phyloP scores from a whole-genome alignment of 2,113 vertebrate genomes.

The Syngnathoides biaculeatus region DNA sequence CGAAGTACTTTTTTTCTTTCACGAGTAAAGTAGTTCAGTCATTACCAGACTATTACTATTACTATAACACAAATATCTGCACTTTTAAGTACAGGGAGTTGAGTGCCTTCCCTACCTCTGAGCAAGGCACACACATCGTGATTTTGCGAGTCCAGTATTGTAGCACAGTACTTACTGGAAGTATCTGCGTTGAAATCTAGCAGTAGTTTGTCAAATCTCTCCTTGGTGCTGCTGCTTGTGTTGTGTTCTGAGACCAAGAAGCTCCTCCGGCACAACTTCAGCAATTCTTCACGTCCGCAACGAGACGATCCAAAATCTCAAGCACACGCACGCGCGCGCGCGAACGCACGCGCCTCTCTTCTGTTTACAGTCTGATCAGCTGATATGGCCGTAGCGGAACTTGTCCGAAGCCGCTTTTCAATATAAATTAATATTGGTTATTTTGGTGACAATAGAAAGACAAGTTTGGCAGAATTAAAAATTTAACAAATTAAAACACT shows the following conservation, averaged over 20 bases:
- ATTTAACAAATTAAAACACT: neutral
- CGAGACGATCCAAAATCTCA: too few species aligned
- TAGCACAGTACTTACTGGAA: neutral
- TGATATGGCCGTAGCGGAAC: constrained; percentile 46
- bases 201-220: neutral
- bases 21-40: neutral
- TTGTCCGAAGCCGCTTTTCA: constrained; percentile 15
- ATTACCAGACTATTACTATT: neutral
- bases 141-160: neutral
- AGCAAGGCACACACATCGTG: neutral
- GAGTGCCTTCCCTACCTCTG: neutral
- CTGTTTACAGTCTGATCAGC: constrained; percentile 64
- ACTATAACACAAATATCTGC: neutral
- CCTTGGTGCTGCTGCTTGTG: neutral
- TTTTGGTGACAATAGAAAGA: neutral
- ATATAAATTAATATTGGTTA: constrained; percentile 29
- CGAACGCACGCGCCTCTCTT: constrained; percentile 7
- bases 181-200: neutral
- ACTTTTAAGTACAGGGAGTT: neutral
- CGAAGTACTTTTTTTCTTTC: neutral
- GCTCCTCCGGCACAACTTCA: neutral
- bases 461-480: neutral
- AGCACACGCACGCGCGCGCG: too few species aligned
- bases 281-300: neutral
- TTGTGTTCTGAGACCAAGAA: neutral